Evolutionary conservation across 2,113 vertebrate species (phyloP).

Genomic region (Enhydra lutris): DNA sequence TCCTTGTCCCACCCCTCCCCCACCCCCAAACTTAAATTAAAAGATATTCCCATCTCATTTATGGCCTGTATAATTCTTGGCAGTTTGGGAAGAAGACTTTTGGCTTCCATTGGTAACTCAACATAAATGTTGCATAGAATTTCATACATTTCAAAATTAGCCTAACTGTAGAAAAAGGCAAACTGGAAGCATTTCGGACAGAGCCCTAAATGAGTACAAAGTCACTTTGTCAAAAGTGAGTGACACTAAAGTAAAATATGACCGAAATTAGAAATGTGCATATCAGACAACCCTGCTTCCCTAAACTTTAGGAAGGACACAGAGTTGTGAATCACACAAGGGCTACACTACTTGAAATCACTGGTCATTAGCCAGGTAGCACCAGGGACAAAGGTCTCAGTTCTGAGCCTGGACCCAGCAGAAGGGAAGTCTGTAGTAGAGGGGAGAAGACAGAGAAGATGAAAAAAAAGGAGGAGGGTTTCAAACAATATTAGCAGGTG

Average conservation of each 20-base stretch:
- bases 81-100: conserved; percentile 84
- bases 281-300: conserved; percentile 82
- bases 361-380: conserved; percentile 31
- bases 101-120: conserved; percentile 85
- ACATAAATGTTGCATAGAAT: conserved; percentile 93
- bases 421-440: conserved; percentile 31
- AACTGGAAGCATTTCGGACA: conserved; percentile 75
- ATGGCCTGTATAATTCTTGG: conserved; percentile 84
- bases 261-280: conserved; percentile 61
- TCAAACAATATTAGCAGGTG: conserved; percentile 61
- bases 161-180: conserved; percentile 73
- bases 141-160: conserved; percentile 80
- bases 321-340: conserved; percentile 49
- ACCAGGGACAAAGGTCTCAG: background rate
- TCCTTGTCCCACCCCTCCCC: conserved; percentile 20
- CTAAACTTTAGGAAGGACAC: conserved; percentile 69
- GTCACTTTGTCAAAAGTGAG: conserved; percentile 63
- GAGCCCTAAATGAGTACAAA: conserved; percentile 75
- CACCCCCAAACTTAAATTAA: conserved; percentile 64
- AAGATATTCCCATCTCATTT: conserved; percentile 80
- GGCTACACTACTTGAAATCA: background rate
- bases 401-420: conserved; percentile 65
- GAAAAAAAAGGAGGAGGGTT: background rate
- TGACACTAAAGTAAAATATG: conserved; percentile 47
- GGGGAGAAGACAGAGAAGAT: background rate